Evolutionary conservation across 2,888 invertebrate genomes (phyloP), one percentile per base, ranked within the genome.

Genomic region (Elegia similella): DNA sequence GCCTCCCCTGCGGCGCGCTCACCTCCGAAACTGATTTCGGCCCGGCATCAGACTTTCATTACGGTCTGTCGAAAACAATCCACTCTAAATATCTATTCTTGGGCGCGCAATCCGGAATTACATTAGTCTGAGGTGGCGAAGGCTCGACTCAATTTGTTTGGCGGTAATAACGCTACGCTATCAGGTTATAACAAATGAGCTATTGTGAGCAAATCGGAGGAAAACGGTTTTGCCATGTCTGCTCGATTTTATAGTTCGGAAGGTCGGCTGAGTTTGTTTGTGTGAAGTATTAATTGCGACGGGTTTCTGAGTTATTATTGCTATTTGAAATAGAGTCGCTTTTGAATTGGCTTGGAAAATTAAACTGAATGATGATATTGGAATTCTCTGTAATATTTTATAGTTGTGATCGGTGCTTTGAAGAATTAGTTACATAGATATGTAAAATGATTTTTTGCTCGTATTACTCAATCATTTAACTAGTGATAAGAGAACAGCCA

Each of bases 61-160:
- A 91, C 89, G 90, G 89, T 90, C 91, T 90, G 91, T 90, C 91
- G 90, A 91, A 91, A 91, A 91, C 91, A 91, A 90, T 91, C 90
- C 90, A 90, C 86, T 90, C 90, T 90, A 91, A 91, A 91, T 89
- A 91, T 91, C 90, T 90, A 87, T 90, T 91, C 90, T 91, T 91
- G 88, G 88, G 86, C 79, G 86, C 86, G 84, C 88, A 84, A 85
- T 85, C 79, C 82, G 88, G 80, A 89, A 91, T 91, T 91, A 89
- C 89, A 90, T 91, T 91, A 90, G 90, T 90, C 91, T 91, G 91
- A 90, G 91, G 91, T 91, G 91, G 91, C 88, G 89, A 88, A 88
- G 89, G 84, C 89, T 89, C 88, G 87, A 88, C 89, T 91, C 91
- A 89, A 91, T 91, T 91, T 91, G 90, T 91, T 90, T 89, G 88